Percentiles rank a stretch among this genome's conserved stretches.
These are phyloP conservation scores for Halcyon senegalensis DNA, from an alignment of 2,113 vertebrate species.

Conservation along the genomic window DNA sequence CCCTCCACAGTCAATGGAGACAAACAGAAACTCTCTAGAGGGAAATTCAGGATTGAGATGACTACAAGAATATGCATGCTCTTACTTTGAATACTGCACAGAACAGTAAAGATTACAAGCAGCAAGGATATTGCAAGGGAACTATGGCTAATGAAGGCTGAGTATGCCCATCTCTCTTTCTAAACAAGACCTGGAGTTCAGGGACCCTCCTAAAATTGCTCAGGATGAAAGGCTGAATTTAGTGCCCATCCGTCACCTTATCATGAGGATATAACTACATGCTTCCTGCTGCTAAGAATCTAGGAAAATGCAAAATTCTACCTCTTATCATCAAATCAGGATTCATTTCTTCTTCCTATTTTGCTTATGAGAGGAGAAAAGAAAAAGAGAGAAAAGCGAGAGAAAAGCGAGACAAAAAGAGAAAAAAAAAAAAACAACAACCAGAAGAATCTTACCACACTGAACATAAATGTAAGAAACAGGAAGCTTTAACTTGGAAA, in stretches of 20 bases:
- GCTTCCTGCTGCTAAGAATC: conserved; percentile 37
- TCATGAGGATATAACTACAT: conserved; percentile 59
- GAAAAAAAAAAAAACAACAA: no score
- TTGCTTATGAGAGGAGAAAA: background rate
- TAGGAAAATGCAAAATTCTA: conserved; percentile 27
- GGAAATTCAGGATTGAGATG: background rate
- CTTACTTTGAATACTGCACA: conserved; percentile 31
- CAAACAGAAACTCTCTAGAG: background rate
- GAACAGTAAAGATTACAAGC: conserved; percentile 37
- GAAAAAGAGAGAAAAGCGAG: no score
- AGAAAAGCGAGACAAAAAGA: background rate
- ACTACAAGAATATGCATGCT: background rate
- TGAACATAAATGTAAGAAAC: conserved; percentile 78
- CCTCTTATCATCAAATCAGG: conserved; percentile 1
- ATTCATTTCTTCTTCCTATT: conserved; percentile 36
- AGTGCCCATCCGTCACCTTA: conserved; percentile 62
- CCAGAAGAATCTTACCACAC: conserved; percentile 51
- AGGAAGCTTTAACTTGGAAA: conserved; percentile 85
- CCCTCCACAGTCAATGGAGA: background rate
- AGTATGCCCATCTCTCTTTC: conserved; percentile 54
- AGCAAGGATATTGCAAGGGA: background rate
- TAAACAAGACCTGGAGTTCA: conserved; percentile 35
- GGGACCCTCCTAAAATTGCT: conserved; percentile 60
- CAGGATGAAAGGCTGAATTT: conserved; percentile 62
- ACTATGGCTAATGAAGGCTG: background rate